Conservation (phyloP, 2,888 invertebrate species). For the Heliconius sara region DNA sequence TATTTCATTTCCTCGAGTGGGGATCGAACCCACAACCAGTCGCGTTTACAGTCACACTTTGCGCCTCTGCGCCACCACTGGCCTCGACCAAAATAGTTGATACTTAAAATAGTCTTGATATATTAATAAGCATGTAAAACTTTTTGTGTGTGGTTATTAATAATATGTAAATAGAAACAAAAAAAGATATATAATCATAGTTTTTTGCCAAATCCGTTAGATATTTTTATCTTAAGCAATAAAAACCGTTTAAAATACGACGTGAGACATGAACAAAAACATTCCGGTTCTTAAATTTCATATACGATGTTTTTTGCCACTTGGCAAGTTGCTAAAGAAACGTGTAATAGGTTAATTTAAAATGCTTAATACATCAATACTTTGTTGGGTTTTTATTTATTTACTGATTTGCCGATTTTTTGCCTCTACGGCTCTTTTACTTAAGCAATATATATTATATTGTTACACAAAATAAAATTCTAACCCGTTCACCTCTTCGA, state of each 20-base stretch:
- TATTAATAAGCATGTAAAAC: no score
- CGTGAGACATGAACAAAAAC: neutral
- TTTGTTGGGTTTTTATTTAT: neutral
- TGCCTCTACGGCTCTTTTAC: neutral
- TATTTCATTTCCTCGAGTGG: no score
- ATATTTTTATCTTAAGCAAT: neutral
- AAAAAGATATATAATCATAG: neutral
- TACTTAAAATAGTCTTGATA: no score
- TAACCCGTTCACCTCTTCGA: neutral
- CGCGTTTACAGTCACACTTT: no score
- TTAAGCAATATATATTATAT: neutral
- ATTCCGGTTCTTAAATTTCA: neutral
- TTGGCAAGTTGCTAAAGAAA: neutral
- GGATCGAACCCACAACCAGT: no score
- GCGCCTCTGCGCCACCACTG: no score
- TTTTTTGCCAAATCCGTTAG: neutral
- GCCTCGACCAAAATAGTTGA: no score
- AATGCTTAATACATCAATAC: no score
- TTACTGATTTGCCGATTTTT: neutral
- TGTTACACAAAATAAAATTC: neutral
- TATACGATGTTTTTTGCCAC: neutral
- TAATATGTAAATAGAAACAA: neutral
- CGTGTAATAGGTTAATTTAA: neutral
- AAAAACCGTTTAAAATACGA: neutral
- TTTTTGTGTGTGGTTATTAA: neutral